These are phyloP conservation scores for Chinchilla lanigera DNA, from an alignment of 2,113 vertebrate genomes.

Conservation along the genomic window DNA sequence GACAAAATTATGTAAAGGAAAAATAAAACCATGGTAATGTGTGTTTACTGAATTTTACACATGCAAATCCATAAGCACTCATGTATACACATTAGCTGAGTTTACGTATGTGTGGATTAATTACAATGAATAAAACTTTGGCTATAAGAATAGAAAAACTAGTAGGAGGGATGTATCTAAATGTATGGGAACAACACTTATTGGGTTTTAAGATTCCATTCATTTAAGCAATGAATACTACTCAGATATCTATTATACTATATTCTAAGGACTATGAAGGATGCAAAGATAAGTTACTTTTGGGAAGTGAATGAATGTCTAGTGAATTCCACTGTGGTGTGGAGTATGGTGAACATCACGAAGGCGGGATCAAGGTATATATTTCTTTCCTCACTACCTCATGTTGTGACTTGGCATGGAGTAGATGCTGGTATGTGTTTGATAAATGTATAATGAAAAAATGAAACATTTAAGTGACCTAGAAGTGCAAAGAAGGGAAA, in stretches of 20 bases:
- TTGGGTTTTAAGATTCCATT: not conserved
- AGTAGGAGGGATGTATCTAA: not conserved
- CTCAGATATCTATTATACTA: not conserved
- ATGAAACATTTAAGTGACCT: not conserved
- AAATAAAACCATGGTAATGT: not conserved
- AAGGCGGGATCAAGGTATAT: not conserved
- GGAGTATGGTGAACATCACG: not conserved
- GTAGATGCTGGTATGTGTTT: not conserved
- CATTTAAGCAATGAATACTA: not conserved
- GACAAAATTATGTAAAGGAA: conserved; percentile 9
- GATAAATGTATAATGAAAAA: not conserved
- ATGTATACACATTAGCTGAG: not conserved
- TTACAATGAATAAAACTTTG: not conserved
- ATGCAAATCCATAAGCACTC: not conserved
- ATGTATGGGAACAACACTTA: not conserved
- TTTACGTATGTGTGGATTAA: not conserved
- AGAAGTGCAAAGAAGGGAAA: not conserved
- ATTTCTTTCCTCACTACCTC: not conserved
- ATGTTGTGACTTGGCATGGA: not conserved
- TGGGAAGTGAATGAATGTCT: not conserved
- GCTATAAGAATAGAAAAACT: not conserved
- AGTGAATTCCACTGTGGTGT: not conserved
- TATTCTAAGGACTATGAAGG: not conserved
- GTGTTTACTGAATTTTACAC: not conserved
- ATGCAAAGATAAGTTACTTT: conserved; percentile 12